Evolutionary conservation across 2,888 invertebrate genomes (phyloP), one percentile per base, ranked within the genome.

Genomic region (Linnaemya vulpina): DNA sequence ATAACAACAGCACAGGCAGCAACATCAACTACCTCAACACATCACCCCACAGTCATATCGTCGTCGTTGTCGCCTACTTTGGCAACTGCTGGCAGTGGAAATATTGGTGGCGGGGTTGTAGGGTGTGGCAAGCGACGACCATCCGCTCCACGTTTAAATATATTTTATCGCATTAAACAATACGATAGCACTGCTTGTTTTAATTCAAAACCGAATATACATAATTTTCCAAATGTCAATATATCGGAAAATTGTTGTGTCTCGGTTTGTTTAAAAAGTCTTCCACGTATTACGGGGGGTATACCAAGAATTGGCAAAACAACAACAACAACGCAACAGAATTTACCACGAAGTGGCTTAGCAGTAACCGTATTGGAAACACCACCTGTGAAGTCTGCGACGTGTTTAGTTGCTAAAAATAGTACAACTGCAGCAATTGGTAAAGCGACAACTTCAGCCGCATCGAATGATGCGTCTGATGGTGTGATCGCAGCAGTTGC

Each of bases 221-320:
- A 93, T 82, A 92, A 92, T 88, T 93, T 93, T 89, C 93, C 93
- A 46, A 90, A 91, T 83, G 92, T 92, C 43, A 90, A 91, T 86
- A 90, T 93, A 76, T 89, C 91, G 68, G 93, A 93, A 81, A 91
- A 89, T 87, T 90, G 90, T 71, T 90, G 91, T 86, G 89, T 92
- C 22, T 90, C 91, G 86, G 93, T 96, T 70, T 93, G 94, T 40
- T 93, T 95, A 75, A 93, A 95, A 91, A 95, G 95, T 91, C 93
- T 97, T 88, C 97, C 97, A 30, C 93, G 98, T 55, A 94, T 95
- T 88, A 95, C 96, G 85, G 94, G 94, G 43, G 94, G 94, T 60
- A 94, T 96, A 88, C 97, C 97, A 9, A 92, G 93, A 25, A 93
- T 92, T 43, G 88, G 89, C 35, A 49, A 83, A 4, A 43, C 86